Conservation (phyloP, 2,797 vertebrate genomes). For the Thalassophryne amazonica region DNA sequence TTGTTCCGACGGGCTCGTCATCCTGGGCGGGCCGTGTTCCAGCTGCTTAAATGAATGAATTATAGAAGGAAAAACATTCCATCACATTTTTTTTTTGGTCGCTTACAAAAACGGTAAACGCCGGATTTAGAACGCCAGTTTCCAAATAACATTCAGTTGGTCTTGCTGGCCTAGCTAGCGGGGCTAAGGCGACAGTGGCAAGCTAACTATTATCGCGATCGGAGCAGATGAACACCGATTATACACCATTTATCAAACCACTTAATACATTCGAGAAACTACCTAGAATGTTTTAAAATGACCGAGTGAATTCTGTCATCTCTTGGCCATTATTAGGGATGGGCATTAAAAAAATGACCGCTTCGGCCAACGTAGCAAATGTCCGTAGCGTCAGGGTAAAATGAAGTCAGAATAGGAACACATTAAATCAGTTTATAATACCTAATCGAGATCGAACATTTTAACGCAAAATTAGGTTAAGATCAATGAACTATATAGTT, state of each 20-base stretch:
- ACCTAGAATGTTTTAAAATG: neutral
- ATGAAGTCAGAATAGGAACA: neutral
- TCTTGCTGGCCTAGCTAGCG: conserved; percentile 53
- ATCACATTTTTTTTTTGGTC: fast-evolving
- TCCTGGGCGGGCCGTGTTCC: conserved; percentile 44
- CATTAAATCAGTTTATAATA: fast-evolving
- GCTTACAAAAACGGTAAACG: neutral
- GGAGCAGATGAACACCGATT: neutral
- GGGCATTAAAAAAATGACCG: conserved; percentile 55
- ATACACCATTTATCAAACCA: too few species aligned
- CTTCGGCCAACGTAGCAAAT: conserved; percentile 23
- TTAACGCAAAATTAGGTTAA: neutral
- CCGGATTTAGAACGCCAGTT: neutral
- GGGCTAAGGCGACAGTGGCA: conserved; percentile 21
- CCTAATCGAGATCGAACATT: neutral
- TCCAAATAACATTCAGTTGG: conserved; percentile 28
- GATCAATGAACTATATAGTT: neutral
- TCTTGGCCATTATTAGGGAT: conserved; percentile 46
- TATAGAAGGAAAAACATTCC: neutral
- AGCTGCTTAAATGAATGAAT: conserved; percentile 26
- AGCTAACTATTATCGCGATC: conserved; percentile 2
- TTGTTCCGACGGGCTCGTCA: conserved; percentile 67
- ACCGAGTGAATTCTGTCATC: conserved; percentile 1
- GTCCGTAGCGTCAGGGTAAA: neutral
- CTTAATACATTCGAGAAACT: neutral